Evolutionary conservation across 2,113 vertebrate genomes (phyloP).

Genomic region (Nannospalax galili): DNA sequence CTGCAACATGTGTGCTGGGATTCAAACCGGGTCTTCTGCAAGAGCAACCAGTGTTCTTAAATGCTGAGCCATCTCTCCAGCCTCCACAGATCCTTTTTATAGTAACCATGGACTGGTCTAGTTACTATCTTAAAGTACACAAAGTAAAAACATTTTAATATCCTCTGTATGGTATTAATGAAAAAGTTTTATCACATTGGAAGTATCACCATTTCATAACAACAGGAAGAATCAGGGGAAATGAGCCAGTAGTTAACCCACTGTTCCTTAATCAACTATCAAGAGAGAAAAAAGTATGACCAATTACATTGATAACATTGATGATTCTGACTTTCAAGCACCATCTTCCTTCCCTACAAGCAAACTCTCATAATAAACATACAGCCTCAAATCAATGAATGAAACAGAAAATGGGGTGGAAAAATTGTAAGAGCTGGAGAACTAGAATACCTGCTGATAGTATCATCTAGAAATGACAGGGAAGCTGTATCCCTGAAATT

Average conservation of each 20-base stretch:
- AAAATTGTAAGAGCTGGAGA: too few species aligned
- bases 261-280: background rate
- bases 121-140: background rate
- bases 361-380: background rate
- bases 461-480: too few species aligned
- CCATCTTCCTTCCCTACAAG: background rate
- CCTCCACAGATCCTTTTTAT: too few species aligned
- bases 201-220: background rate
- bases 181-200: background rate
- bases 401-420: too few species aligned
- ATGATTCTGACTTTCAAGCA: conserved; percentile 38
- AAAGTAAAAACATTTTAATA: background rate
- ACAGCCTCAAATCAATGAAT: background rate
- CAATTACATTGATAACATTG: background rate
- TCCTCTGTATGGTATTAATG: background rate
- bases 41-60: too few species aligned
- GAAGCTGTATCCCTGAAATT: too few species aligned
- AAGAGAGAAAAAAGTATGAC: background rate
- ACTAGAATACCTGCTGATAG: too few species aligned
- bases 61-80: too few species aligned
- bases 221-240: background rate
- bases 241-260: background rate
- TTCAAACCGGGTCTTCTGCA: too few species aligned
- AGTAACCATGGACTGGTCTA: background rate
- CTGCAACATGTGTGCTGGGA: too few species aligned